Evolutionary conservation across 2,113 vertebrate genomes (phyloP).

Genomic region (Xiphias gladius): DNA sequence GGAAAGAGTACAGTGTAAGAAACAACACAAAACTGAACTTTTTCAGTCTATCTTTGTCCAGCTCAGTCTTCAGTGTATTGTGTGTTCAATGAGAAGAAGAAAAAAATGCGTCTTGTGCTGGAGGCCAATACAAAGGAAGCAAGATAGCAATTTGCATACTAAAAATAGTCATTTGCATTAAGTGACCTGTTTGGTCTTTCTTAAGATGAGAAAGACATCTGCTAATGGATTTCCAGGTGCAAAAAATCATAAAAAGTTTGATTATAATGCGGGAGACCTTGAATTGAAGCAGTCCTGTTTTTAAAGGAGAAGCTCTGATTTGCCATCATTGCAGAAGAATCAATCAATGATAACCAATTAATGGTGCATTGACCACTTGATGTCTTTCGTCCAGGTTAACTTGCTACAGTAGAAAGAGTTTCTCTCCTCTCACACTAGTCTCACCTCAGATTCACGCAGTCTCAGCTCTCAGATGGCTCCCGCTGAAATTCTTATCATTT

Average conservation of each 20-base stretch:
- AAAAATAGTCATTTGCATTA: conserved; percentile 24
- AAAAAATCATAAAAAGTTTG: not conserved
- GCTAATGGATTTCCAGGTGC: not conserved
- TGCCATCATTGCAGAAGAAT: conserved; percentile 7
- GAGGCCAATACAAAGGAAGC: not conserved
- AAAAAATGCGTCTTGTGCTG: not conserved
- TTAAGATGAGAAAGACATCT: conserved; percentile 8
- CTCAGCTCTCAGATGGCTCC: conserved; percentile 18
- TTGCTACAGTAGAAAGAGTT: conserved; percentile 34
- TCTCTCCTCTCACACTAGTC: conserved; percentile 28
- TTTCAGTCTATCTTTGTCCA: conserved; percentile 14
- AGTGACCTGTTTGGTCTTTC: conserved; percentile 18
- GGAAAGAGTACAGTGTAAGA: conserved; percentile 24
- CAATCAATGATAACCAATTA: conserved; percentile 41
- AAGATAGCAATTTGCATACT: conserved; percentile 31
- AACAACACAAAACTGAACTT: conserved; percentile 23
- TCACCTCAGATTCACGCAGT: conserved; percentile 26
- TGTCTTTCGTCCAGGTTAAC: conserved; percentile 50
- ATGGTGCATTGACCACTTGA: conserved; percentile 50
- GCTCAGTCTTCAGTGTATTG: not conserved
- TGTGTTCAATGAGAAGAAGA: conserved; percentile 2
- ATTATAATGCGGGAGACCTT: not conserved
- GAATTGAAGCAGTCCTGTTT: conserved; percentile 3
- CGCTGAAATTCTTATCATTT: conserved; percentile 20
- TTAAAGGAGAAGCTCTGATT: conserved; percentile 25